Evolutionary conservation across 1,140 invertebrate genomes (phyloP).

Genomic region (Zophobas morio): DNA sequence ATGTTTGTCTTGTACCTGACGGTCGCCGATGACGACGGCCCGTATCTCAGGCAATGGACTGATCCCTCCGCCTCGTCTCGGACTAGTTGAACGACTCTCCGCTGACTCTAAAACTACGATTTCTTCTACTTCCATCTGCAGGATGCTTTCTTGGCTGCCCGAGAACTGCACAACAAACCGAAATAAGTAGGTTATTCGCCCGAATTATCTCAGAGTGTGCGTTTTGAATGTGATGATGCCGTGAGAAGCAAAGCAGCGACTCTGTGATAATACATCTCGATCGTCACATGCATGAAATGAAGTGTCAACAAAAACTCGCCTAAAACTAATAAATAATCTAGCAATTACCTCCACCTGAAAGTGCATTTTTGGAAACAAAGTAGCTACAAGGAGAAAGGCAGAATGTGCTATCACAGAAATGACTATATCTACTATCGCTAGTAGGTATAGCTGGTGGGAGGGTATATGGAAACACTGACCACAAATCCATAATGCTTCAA

Average conservation of each 20-base stretch:
- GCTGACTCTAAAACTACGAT: constrained; percentile 62
- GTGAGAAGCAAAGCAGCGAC: neutral
- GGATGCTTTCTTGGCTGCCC: constrained; percentile 85
- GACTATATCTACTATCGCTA: constrained; percentile 39
- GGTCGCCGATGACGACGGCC: constrained; percentile 59
- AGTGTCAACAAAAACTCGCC: constrained; percentile 33
- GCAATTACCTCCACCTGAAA: constrained; percentile 52
- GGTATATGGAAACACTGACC: constrained; percentile 71
- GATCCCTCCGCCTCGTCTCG: constrained; percentile 59
- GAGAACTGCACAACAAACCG: constrained; percentile 72
- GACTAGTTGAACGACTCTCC: constrained; percentile 54
- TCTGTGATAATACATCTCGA: constrained; percentile 30
- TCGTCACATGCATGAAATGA: constrained; percentile 22
- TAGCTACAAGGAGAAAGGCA: constrained; percentile 53
- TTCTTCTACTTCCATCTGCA: constrained; percentile 78
- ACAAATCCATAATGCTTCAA: constrained; percentile 92
- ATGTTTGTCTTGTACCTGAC: constrained; percentile 55
- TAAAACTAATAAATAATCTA: constrained; percentile 46
- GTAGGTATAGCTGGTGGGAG: constrained; percentile 43
- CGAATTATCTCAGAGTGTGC: neutral
- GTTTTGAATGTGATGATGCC: constrained; percentile 18
- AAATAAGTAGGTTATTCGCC: too few relatives aligned
- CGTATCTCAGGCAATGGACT: constrained; percentile 66
- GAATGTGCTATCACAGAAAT: constrained; percentile 52
- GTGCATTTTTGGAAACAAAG: constrained; percentile 49